Conservation (phyloP, 2,797 vertebrate species). For the Enteromius unitaeniatus region DNA sequence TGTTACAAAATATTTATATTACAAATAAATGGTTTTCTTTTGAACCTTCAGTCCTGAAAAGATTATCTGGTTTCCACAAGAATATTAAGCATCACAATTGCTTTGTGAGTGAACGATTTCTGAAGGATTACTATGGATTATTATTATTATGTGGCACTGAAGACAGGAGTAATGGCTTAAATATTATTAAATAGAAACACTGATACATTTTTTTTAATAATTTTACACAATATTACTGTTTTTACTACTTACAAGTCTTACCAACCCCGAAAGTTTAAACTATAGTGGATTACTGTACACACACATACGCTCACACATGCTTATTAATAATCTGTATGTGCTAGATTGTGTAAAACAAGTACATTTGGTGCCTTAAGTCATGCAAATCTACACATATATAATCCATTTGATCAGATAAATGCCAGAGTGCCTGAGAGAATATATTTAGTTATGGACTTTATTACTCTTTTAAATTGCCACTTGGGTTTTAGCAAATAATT, state of each 20-base stretch:
- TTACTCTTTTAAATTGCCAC: conserved; percentile 36
- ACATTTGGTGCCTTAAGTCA: neutral
- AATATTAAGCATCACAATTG: neutral
- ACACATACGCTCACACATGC: neutral
- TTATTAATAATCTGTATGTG: neutral
- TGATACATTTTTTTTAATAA: neutral
- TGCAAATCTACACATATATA: neutral
- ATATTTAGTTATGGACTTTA: conserved; percentile 11
- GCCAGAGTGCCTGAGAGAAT: neutral
- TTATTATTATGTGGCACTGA: neutral
- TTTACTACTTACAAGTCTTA: neutral
- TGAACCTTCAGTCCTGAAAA: neutral
- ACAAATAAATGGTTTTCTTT: neutral
- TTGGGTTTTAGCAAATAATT: conserved; percentile 30
- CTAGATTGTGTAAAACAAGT: neutral
- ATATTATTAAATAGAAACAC: neutral
- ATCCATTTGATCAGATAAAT: conserved; percentile 16
- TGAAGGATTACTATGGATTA: neutral
- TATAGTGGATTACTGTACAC: neutral
- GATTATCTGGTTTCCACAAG: neutral
- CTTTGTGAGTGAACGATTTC: neutral
- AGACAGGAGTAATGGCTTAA: neutral
- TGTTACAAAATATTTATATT: neutral
- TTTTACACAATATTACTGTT: neutral
- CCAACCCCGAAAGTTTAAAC: neutral